Base-by-base conservation (phyloP, 2,113 vertebrate genomes). In the Tragelaphus buxtoni region DNA sequence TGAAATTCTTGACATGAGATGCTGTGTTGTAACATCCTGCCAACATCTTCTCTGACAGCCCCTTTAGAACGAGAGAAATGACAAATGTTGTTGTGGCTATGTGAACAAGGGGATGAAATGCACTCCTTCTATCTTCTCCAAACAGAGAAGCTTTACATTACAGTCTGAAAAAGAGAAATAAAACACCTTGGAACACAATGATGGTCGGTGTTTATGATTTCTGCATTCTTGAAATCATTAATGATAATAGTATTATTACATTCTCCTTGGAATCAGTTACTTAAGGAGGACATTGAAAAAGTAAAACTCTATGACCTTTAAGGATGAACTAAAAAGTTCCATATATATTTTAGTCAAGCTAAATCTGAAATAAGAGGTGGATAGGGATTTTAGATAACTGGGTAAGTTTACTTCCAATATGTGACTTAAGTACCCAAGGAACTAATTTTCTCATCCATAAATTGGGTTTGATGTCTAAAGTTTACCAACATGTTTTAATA, bases 221-320 rank as follows among this genome's bases (percentile, higher is more conserved):
- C 65, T 95, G 20, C 32, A 63, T 84, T 93, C 69, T 79, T 96
- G 58, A 98, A 98, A 65, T 65, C 85, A 94, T 97, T 92, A 96
- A 88, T 97, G 93, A 80, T 94, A 94, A 79, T 7, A 74, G 18
- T 56, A 69, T 35, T 7, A n/a, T 77, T 39, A 84, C 35, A 96
- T 96, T 95, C 79, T 96, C 55, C 92, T 93, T 97, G 96, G 91
- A 97, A 96, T 77, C 95, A 87, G 88, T 82, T 96, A 85, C 65
- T 96, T 61, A 90, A 96, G 65, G 58, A 18, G 96, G 72, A 94
- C 60, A 16, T 93, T 95, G 84, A 58, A 24, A 82, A 90, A 87
- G 32, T n/a, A 85, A 97, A 96, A n/a, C 51, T 39, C 0, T 26
- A 8, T 28, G 45, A 93, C 5, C 0, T 12, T 79, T 77, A 53